phyloP scores from a whole-genome alignment of 2,113 vertebrate species.

The Microtus montanus region DNA sequence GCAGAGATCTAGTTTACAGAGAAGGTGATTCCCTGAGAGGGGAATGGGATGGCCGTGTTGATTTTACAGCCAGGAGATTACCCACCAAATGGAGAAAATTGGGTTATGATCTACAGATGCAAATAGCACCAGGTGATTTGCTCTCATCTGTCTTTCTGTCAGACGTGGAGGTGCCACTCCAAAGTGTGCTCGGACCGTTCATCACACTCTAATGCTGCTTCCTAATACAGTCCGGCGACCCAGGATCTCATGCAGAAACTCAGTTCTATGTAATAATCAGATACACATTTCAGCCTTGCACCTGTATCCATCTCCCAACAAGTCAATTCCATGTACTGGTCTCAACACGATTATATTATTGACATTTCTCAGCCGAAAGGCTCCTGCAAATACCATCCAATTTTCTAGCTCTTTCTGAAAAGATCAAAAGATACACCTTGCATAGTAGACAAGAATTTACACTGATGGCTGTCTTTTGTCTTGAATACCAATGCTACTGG shows the following conservation, averaged over 20 bases:
- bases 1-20: not conserved
- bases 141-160: constrained; percentile 49
- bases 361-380: constrained; percentile 86
- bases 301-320: constrained; percentile 81
- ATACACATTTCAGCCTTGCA: constrained; percentile 78
- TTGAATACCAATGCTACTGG: constrained; percentile 84
- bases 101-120: constrained; percentile 18
- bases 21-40: not conserved
- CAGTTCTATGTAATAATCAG: constrained; percentile 79
- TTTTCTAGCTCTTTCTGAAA: constrained; percentile 87
- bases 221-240: not conserved
- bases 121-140: constrained; percentile 37
- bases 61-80: constrained; percentile 35
- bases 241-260: constrained; percentile 65
- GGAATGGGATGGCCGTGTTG: constrained; percentile 35
- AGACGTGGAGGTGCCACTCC: constrained; percentile 4
- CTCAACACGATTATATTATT: constrained; percentile 88
- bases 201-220: constrained; percentile 60
- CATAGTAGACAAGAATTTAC: constrained; percentile 86
- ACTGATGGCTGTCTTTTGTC: constrained; percentile 84
- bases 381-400: constrained; percentile 87
- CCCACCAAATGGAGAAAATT: not conserved
- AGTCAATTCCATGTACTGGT: constrained; percentile 83
- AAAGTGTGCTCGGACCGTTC: constrained; percentile 29
- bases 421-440: constrained; percentile 88